Conservation (phyloP, 2,113 vertebrate species). For the Mionectes macconnelli region DNA sequence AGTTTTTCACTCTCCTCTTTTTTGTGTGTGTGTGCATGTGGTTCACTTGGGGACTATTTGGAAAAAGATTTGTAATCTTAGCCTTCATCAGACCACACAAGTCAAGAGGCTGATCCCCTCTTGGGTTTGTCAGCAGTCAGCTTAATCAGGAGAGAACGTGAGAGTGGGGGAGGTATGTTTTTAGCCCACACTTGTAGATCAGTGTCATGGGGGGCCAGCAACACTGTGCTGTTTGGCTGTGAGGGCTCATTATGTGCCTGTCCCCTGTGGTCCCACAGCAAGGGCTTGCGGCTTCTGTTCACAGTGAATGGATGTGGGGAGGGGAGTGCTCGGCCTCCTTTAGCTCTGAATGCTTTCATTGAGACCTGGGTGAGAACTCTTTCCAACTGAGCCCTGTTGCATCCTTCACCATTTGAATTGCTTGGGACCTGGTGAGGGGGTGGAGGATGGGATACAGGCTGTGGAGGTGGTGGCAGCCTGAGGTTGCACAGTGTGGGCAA, state of each 20-base stretch:
- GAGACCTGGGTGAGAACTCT: background rate
- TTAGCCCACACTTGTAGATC: constrained; percentile 43
- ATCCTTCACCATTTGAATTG: background rate
- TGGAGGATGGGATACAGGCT: background rate
- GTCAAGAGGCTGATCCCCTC: constrained; percentile 52
- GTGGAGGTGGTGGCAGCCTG: background rate
- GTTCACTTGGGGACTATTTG: constrained; percentile 33
- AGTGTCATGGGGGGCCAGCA: background rate
- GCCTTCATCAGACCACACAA: constrained; percentile 58
- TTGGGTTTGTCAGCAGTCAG: constrained; percentile 47
- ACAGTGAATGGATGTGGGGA: background rate
- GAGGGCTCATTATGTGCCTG: constrained; percentile 18
- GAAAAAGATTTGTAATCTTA: constrained; percentile 55
- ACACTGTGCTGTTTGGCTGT: background rate
- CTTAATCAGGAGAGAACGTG: constrained; percentile 20
- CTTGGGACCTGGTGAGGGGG: background rate
- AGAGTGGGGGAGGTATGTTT: background rate
- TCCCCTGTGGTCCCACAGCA: background rate
- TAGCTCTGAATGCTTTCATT: constrained; percentile 17
- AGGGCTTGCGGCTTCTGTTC: constrained; percentile 15
- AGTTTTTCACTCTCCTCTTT: background rate
- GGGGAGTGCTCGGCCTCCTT: background rate
- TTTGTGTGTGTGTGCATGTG: background rate
- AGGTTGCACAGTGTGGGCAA: background rate
- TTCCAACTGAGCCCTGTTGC: background rate